Evolutionary conservation across 1,140 invertebrate genomes (phyloP).

Genomic region (Lutraria rhynchaena): DNA sequence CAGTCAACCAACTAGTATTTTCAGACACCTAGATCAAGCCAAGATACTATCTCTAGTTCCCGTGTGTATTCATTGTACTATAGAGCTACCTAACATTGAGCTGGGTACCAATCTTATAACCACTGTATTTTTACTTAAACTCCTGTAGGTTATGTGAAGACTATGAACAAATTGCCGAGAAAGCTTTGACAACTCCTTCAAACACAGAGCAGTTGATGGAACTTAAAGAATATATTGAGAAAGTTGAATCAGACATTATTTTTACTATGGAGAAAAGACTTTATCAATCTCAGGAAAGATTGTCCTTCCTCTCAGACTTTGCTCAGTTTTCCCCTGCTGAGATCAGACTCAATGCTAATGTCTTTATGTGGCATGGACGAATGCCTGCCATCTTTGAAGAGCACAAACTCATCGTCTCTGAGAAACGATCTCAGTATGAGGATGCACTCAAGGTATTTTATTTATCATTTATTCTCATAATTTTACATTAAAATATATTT

Average conservation of each 20-base stretch:
- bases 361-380: conserved; percentile 92
- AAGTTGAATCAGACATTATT: conserved; percentile 88
- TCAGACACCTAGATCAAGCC: too few relatives aligned
- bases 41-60: too few relatives aligned
- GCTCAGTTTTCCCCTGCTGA: conserved; percentile 90
- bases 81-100: too few relatives aligned
- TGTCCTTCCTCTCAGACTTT: conserved; percentile 91
- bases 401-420: conserved; percentile 89
- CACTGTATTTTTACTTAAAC: too few relatives aligned
- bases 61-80: too few relatives aligned
- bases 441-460: conserved; percentile 86
- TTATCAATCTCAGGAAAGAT: conserved; percentile 84
- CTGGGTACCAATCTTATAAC: too few relatives aligned
- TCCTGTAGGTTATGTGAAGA: conserved; percentile 93
- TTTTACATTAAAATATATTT: too few relatives aligned
- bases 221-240: conserved; percentile 89
- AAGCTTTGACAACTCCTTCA: conserved; percentile 89
- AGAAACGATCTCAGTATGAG: conserved; percentile 94
- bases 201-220: conserved; percentile 94
- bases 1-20: too few relatives aligned
- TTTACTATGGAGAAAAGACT: conserved; percentile 90
- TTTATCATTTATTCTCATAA: too few relatives aligned
- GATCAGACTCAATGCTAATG: conserved; percentile 89
- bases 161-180: conserved; percentile 91
- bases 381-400: conserved; percentile 92